phyloP scores from a whole-genome alignment of 2,797 vertebrate species.

The Ibycter americanus region DNA sequence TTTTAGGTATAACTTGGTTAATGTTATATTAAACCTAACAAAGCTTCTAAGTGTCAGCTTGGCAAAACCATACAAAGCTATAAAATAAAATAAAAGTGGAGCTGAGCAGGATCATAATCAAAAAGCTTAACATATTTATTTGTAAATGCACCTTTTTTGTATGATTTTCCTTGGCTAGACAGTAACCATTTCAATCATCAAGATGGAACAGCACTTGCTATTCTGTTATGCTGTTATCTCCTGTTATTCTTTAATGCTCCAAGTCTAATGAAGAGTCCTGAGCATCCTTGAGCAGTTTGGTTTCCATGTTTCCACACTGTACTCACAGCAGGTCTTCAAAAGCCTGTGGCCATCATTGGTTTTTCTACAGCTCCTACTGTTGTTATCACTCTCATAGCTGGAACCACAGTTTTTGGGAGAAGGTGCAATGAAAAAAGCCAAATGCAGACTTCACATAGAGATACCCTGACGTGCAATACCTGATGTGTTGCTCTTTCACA shows the following conservation, averaged over 20 bases:
- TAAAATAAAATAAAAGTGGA: neutral
- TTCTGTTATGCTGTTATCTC: neutral
- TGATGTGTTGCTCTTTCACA: neutral
- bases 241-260: neutral
- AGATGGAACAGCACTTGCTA: neutral
- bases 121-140: neutral
- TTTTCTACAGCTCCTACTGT: neutral
- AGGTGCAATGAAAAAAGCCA: neutral
- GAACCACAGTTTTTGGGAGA: neutral
- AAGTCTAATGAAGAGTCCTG: neutral
- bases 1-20: neutral
- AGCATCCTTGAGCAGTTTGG: neutral
- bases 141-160: neutral
- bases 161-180: neutral
- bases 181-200: neutral
- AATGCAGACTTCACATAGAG: neutral
- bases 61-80: neutral
- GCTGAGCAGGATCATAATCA: neutral
- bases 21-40: neutral
- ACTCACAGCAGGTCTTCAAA: neutral
- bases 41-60: neutral
- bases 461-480: neutral
- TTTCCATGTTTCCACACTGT: neutral
- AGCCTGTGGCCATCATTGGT: accelerated
- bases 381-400: neutral